phyloP scores from a whole-genome alignment of 2,888 invertebrate genomes.

The Parnassius glacialis region DNA sequence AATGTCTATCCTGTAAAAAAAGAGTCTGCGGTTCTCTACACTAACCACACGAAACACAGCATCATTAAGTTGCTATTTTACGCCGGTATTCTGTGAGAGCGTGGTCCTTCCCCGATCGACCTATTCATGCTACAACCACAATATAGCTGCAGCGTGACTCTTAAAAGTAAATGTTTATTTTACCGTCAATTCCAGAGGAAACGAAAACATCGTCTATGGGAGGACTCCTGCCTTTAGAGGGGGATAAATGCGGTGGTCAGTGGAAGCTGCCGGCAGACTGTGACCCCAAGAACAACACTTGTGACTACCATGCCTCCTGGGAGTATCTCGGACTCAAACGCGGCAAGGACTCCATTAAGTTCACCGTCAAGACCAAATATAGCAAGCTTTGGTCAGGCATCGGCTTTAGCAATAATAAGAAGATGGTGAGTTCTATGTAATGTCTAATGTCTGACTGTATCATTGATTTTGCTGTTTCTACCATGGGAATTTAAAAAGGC shows the following conservation, averaged over 20 bases:
- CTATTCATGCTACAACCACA: too few relatives aligned
- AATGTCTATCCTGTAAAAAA: too few relatives aligned
- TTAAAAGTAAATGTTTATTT: too few relatives aligned
- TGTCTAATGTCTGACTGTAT: neutral
- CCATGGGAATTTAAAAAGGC: too few relatives aligned
- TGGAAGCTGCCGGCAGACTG: conserved; percentile 89
- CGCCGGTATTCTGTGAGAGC: too few relatives aligned
- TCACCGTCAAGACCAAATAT: conserved; percentile 89
- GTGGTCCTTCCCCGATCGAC: too few relatives aligned
- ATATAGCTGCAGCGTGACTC: too few relatives aligned
- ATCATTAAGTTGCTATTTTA: too few relatives aligned
- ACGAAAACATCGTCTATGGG: conserved; percentile 64
- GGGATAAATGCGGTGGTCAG: conserved; percentile 86
- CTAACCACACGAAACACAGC: too few relatives aligned
- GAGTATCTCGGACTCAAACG: conserved; percentile 83
- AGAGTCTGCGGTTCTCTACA: too few relatives aligned
- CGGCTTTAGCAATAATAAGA: conserved; percentile 91
- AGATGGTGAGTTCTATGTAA: conserved; percentile 84
- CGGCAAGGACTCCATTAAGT: conserved; percentile 87
- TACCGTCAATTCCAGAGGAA: conserved; percentile 57
- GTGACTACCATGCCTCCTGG: conserved; percentile 92
- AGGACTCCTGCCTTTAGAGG: conserved; percentile 58
- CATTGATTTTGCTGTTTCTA: too few relatives aligned
- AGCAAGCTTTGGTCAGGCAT: conserved; percentile 94
- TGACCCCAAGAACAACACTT: conserved; percentile 80